Conservation (phyloP, 92 coral and sea anemone species). For the Blastomussa wellsi region DNA sequence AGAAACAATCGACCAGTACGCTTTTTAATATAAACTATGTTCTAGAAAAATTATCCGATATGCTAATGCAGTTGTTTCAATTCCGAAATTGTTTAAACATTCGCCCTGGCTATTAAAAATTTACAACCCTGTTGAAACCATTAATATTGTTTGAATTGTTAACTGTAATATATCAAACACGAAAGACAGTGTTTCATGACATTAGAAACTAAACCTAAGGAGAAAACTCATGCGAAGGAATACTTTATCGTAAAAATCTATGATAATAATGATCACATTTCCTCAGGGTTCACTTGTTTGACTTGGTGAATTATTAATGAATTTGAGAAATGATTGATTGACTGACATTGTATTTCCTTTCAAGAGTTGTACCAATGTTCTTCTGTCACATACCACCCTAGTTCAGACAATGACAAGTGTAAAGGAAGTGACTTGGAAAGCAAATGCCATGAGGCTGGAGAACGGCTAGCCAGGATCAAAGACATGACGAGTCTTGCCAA, state of each 20-base stretch:
- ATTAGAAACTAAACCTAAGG: no score
- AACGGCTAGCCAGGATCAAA: background rate
- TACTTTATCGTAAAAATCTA: no score
- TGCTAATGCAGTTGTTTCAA: background rate
- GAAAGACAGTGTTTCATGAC: no score
- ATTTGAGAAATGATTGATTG: no score
- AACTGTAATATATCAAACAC: no score
- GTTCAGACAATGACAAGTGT: background rate
- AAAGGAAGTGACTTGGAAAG: background rate
- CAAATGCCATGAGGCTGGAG: background rate
- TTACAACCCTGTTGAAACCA: background rate
- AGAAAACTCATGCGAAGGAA: no score
- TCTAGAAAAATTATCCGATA: background rate
- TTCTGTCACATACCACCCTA: conserved; percentile 4
- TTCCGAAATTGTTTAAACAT: background rate
- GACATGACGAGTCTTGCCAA: background rate
- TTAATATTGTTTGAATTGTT: no score
- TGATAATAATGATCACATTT: no score
- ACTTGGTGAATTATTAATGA: no score
- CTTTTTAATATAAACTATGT: background rate
- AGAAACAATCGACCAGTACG: background rate
- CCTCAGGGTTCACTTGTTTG: no score
- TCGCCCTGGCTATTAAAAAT: background rate
- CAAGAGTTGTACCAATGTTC: background rate
- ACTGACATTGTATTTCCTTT: no score